Percentiles rank a stretch among this genome's conserved stretches.
phyloP scores from a whole-genome alignment of 2,113 vertebrate genomes.

The Galemys pyrenaicus region DNA sequence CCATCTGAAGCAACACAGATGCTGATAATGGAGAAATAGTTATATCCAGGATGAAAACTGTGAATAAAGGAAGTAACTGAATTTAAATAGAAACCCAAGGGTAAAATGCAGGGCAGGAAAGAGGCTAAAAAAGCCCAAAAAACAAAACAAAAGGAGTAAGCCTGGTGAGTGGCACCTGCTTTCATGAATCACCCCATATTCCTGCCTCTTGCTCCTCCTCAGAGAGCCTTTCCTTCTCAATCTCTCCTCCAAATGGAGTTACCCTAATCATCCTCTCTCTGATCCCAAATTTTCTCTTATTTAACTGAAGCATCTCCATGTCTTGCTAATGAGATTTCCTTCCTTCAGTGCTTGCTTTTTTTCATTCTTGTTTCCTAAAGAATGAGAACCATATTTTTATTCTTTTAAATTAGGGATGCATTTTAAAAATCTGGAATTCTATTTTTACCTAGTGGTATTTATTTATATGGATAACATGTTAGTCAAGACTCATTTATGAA shows the following conservation, averaged over 20 bases:
- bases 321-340: background rate
- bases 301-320: background rate
- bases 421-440: background rate
- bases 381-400: background rate
- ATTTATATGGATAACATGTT: background rate
- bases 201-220: too few species aligned
- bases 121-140: background rate
- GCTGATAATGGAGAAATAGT: slow-evolving; percentile 20
- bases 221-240: background rate
- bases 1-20: slow-evolving; percentile 43
- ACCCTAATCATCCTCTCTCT: background rate
- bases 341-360: background rate
- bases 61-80: slow-evolving; percentile 14
- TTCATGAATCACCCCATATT: background rate
- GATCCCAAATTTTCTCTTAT: background rate
- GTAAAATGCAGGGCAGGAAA: slow-evolving; percentile 41
- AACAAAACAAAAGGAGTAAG: background rate
- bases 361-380: background rate
- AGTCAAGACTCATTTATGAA: background rate
- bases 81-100: slow-evolving; percentile 51
- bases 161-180: background rate
- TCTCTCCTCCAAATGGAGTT: background rate
- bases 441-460: background rate
- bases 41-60: slow-evolving; percentile 23
- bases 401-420: background rate